phyloP scores from a whole-genome alignment of 2,113 vertebrate genomes.

The Anguilla japonica region DNA sequence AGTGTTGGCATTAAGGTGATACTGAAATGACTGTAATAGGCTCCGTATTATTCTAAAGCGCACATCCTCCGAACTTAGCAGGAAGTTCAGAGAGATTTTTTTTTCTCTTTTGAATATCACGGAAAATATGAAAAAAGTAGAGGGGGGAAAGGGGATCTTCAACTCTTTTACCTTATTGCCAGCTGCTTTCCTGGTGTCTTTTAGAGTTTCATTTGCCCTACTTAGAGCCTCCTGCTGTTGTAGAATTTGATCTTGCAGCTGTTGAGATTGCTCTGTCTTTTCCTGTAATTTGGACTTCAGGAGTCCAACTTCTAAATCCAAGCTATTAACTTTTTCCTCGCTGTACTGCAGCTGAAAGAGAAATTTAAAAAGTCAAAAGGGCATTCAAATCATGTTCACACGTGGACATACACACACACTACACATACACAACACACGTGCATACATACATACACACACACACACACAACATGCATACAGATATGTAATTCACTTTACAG shows the following conservation, averaged over 20 bases:
- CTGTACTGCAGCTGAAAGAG: constrained; percentile 50
- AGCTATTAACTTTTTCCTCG: constrained; percentile 48
- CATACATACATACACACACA: not conserved
- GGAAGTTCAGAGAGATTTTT: constrained; percentile 28
- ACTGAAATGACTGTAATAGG: constrained; percentile 40
- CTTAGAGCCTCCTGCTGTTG: constrained; percentile 53
- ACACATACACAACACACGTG: not conserved
- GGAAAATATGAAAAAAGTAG: constrained; percentile 17
- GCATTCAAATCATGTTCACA: not conserved
- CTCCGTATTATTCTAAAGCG: constrained; percentile 39
- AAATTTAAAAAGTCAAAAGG: constrained; percentile 24
- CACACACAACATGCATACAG: not conserved
- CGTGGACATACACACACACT: not conserved
- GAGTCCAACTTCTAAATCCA: constrained; percentile 49
- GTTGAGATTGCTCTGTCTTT: constrained; percentile 55
- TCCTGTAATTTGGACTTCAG: constrained; percentile 52
- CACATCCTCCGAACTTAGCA: constrained; percentile 42
- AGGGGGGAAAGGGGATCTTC: not conserved
- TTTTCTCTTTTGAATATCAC: constrained; percentile 1
- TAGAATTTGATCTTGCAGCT: constrained; percentile 60
- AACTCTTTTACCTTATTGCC: constrained; percentile 61
- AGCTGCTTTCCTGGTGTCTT: constrained; percentile 42
- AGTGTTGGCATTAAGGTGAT: constrained; percentile 43
- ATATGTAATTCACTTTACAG: not conserved
- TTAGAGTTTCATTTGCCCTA: constrained; percentile 52